These are phyloP conservation scores for Apis cerana DNA, from an alignment of 1,140 invertebrate species.

Conservation along the genomic window DNA sequence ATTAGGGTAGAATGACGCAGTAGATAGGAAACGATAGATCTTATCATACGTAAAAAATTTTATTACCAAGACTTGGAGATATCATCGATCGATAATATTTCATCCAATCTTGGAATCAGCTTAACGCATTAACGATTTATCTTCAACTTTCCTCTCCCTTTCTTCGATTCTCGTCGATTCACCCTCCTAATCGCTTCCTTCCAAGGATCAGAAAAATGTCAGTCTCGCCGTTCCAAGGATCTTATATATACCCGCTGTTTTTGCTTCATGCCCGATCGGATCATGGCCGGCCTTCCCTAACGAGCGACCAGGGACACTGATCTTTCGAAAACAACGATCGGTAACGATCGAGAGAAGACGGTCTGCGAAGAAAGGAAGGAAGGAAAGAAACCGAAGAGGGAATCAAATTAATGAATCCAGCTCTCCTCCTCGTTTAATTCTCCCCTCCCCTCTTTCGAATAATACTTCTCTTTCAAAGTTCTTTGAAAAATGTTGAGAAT, in stretches of 20 bases:
- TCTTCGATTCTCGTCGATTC: not conserved
- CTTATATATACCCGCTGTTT: not conserved
- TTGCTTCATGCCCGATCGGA: slow-evolving; percentile 34
- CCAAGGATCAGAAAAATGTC: slow-evolving; percentile 1
- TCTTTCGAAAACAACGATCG: slow-evolving; percentile 42
- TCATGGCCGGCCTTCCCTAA: slow-evolving; percentile 34
- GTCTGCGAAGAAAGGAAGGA: not conserved
- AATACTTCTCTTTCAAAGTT: too few relatives aligned
- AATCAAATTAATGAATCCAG: slow-evolving; percentile 34
- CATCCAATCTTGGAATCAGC: too few relatives aligned
- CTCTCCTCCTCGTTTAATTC: slow-evolving; percentile 22
- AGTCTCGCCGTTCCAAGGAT: not conserved
- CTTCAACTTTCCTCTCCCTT: not conserved
- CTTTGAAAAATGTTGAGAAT: too few relatives aligned
- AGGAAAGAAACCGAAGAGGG: slow-evolving; percentile 26
- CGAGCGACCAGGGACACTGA: slow-evolving; percentile 43
- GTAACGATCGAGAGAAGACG: slow-evolving; percentile 10
- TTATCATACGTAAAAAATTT: too few relatives aligned
- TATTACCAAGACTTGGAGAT: too few relatives aligned
- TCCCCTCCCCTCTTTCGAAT: not conserved
- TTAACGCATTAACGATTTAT: not conserved
- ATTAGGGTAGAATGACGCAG: too few relatives aligned
- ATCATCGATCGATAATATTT: too few relatives aligned
- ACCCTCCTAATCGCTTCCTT: slow-evolving; percentile 31
- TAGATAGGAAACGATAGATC: too few relatives aligned